These are phyloP conservation scores for Sebastes flavidus DNA, from an alignment of 2,797 vertebrate species.

Conservation along the genomic window DNA sequence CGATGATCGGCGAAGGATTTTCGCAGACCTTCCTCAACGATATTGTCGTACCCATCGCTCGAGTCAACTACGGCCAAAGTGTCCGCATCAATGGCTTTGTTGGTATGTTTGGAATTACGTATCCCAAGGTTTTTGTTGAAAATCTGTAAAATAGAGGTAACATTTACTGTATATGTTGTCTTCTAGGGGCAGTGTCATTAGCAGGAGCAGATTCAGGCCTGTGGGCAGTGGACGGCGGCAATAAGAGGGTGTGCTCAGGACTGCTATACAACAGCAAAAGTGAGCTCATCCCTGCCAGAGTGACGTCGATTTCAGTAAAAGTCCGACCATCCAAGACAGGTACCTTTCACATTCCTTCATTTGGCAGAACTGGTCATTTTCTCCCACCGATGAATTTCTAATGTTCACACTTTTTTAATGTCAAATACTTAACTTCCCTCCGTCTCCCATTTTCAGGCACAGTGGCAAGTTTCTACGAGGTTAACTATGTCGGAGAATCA, in stretches of 20 bases:
- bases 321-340: slow-evolving; percentile 79
- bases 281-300: slow-evolving; percentile 85
- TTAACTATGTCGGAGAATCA: slow-evolving; percentile 82
- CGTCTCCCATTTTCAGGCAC: slow-evolving; percentile 68
- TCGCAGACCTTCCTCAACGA: slow-evolving; percentile 91
- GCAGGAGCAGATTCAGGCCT: slow-evolving; percentile 83
- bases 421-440: background rate
- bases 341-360: slow-evolving; percentile 44
- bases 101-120: slow-evolving; percentile 76
- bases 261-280: slow-evolving; percentile 90
- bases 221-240: slow-evolving; percentile 94
- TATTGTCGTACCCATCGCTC: slow-evolving; percentile 84
- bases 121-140: background rate
- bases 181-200: slow-evolving; percentile 88
- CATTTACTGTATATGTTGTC: background rate
- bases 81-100: slow-evolving; percentile 87
- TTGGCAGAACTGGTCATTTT: background rate
- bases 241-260: slow-evolving; percentile 88
- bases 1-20: slow-evolving; percentile 89
- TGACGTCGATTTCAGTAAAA: slow-evolving; percentile 86
- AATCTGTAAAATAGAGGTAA: background rate
- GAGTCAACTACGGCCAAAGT: slow-evolving; percentile 89
- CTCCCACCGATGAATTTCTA: background rate
- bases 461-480: slow-evolving; percentile 81
- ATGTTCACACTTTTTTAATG: background rate